These are phyloP conservation scores for Cepaea nemoralis DNA, from an alignment of 1,140 invertebrate genomes.

Conservation along the genomic window DNA sequence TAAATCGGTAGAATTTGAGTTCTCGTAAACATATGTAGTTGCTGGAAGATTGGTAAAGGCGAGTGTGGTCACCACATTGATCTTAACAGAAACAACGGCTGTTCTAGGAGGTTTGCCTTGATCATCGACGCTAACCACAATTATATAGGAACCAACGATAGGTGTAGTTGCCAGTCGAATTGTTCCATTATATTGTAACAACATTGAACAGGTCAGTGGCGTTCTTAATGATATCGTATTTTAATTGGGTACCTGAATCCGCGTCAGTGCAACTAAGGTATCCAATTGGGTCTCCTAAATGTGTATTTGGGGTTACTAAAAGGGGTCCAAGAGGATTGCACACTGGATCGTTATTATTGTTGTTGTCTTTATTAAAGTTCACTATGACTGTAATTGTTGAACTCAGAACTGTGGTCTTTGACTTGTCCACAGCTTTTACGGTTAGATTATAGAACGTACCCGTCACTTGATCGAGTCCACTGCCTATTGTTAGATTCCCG, in stretches of 20 bases:
- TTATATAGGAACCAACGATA: neutral
- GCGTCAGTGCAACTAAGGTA: neutral
- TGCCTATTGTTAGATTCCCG: neutral
- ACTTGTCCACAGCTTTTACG: conserved; percentile 36
- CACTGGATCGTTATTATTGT: conserved; percentile 40
- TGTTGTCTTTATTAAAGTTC: conserved; percentile 28
- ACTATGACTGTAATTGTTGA: conserved; percentile 15
- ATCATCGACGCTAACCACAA: conserved; percentile 22
- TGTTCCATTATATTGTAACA: neutral
- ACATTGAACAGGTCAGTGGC: conserved; percentile 28
- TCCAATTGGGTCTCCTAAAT: neutral
- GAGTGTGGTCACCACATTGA: conserved; percentile 10
- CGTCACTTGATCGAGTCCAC: conserved; percentile 24
- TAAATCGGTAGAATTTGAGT: neutral
- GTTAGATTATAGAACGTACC: conserved; percentile 7
- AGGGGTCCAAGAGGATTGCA: conserved; percentile 31
- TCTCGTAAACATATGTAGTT: conserved; percentile 1
- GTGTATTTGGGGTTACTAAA: neutral
- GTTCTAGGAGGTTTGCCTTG: neutral
- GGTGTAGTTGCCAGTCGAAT: neutral
- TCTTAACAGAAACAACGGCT: neutral
- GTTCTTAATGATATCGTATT: neutral
- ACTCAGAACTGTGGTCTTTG: conserved; percentile 6
- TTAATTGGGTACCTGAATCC: neutral
- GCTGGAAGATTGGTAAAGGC: neutral